Conservation (phyloP, 2,797 vertebrate genomes). For the Tenualosa ilisha region DNA sequence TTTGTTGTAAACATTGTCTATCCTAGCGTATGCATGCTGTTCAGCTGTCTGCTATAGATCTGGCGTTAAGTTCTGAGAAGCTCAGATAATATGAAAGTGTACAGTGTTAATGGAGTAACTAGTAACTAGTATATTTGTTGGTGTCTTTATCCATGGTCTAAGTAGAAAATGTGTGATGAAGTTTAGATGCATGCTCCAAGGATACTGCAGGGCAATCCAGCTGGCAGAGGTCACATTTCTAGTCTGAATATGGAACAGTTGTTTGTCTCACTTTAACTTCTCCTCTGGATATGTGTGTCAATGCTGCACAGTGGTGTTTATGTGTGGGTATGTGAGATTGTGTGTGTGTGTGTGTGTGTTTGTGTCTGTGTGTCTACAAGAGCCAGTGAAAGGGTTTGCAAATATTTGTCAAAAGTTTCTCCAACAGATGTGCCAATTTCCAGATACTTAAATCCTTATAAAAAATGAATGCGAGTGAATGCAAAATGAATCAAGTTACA, state of each 20-base stretch:
- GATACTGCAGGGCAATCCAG: not conserved
- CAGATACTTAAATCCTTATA: constrained; percentile 8
- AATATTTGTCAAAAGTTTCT: constrained; percentile 9
- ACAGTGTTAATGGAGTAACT: not conserved
- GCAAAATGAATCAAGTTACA: not conserved
- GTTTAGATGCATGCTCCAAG: not conserved
- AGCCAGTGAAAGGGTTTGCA: not conserved
- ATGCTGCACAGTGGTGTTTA: not conserved
- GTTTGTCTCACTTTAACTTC: not conserved
- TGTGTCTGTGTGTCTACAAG: not conserved
- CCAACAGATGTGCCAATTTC: constrained; percentile 20
- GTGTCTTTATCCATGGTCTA: not conserved
- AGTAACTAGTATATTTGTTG: not conserved
- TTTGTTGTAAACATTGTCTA: constrained; percentile 10
- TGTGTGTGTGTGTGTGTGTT: not conserved
- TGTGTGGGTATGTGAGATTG: constrained; percentile 16
- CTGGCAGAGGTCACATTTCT: not conserved
- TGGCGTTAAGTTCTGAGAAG: not conserved
- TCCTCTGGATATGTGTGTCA: not conserved
- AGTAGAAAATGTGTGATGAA: not conserved
- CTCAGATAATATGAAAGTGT: not conserved
- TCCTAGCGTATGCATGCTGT: constrained; percentile 1
- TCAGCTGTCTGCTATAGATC: not conserved
- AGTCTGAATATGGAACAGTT: not conserved
- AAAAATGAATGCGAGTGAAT: not conserved